Conservation (phyloP, 64 coral and sea anemone species). For the Stichodactyla mertensii region DNA sequence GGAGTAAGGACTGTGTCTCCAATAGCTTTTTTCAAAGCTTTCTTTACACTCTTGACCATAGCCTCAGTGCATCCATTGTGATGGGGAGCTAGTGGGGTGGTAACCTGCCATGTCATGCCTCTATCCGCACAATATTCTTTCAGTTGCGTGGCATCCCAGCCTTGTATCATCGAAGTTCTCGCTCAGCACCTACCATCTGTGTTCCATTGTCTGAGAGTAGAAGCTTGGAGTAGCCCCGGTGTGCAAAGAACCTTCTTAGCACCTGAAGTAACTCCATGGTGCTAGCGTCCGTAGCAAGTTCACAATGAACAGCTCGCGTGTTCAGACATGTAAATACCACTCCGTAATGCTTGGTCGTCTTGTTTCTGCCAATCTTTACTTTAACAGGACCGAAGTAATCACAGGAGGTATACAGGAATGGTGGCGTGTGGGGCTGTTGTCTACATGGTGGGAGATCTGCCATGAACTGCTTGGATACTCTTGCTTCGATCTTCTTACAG, state of each 20-base stretch:
- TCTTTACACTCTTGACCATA: slow-evolving; percentile 48
- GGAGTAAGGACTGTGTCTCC: slow-evolving; percentile 14
- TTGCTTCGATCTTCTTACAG: slow-evolving; percentile 25
- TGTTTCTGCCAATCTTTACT: slow-evolving; percentile 41
- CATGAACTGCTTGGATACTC: slow-evolving; percentile 33
- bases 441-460: slow-evolving; percentile 35
- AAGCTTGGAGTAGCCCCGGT: slow-evolving; percentile 26
- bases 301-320: slow-evolving; percentile 50
- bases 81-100: slow-evolving; percentile 40
- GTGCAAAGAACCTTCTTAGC: slow-evolving; percentile 38
- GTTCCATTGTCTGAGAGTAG: slow-evolving; percentile 38
- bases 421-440: slow-evolving; percentile 34
- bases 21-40: slow-evolving; percentile 50
- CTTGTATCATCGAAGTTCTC: slow-evolving; percentile 53
- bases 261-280: slow-evolving; percentile 47
- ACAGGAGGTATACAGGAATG: slow-evolving; percentile 22
- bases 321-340: slow-evolving; percentile 41
- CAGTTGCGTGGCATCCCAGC: slow-evolving; percentile 29
- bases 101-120: slow-evolving; percentile 42
- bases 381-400: slow-evolving; percentile 35
- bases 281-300: slow-evolving; percentile 26
- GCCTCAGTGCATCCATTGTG: slow-evolving; percentile 58
- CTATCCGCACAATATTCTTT: slow-evolving; percentile 27
- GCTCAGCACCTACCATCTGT: slow-evolving; percentile 38
- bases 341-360: not conserved